Evolutionary conservation across 2,888 invertebrate species (phyloP).

Genomic region (Plagodis pulveraria): DNA sequence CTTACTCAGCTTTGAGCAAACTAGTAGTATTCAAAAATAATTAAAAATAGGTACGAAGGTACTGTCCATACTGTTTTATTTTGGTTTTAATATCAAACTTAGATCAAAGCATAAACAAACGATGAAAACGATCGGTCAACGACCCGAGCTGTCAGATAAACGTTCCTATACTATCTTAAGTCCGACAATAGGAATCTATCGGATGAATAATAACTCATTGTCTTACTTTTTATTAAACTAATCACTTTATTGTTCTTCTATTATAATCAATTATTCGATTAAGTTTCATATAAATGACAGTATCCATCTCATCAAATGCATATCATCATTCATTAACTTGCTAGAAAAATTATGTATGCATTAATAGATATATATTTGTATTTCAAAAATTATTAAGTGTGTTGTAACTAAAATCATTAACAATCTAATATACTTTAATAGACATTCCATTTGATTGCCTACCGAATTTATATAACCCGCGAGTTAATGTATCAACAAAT

Average conservation of each 20-base stretch:
- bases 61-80: slow-evolving; percentile 30
- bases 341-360: slow-evolving; percentile 52
- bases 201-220: slow-evolving; percentile 82
- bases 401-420: slow-evolving; percentile 50
- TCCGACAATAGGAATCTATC: slow-evolving; percentile 76
- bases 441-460: slow-evolving; percentile 43
- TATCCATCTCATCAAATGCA: slow-evolving; percentile 67
- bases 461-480: slow-evolving; percentile 35
- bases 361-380: slow-evolving; percentile 51
- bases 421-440: slow-evolving; percentile 46
- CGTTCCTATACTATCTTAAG: slow-evolving; percentile 60
- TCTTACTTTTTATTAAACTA: slow-evolving; percentile 82
- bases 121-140: slow-evolving; percentile 70
- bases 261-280: slow-evolving; percentile 84
- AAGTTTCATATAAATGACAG: slow-evolving; percentile 78
- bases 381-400: slow-evolving; percentile 49
- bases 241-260: slow-evolving; percentile 83
- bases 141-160: slow-evolving; percentile 70
- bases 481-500: slow-evolving; percentile 38
- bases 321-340: slow-evolving; percentile 68
- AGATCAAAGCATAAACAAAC: slow-evolving; percentile 80
- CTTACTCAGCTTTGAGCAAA: no score
- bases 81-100: slow-evolving; percentile 60
- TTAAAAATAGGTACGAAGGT: no score
- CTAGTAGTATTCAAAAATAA: no score